Base-by-base conservation (phyloP, 2,113 vertebrate genomes). In the Pagrus major region DNA sequence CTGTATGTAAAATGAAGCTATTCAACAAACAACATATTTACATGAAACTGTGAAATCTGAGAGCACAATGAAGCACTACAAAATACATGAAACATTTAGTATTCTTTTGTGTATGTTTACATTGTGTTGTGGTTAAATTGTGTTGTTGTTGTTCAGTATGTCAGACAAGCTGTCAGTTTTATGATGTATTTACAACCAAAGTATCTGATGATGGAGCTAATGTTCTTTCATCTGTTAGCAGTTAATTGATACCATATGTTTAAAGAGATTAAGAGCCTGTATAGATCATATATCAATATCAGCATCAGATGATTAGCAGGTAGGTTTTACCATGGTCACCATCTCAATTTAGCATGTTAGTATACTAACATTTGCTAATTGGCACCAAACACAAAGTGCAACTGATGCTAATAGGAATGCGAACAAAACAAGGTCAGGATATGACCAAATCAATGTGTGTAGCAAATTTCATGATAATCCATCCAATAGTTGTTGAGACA, bases 111-210 rank as follows among this genome's bases (percentile, higher is more conserved):
- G 42, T 10, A 16, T 64, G 27, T 41, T 27, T 60, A 14, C 12
- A n/a, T 35, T 33, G 47, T 25, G 5, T 42, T 58, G 44, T 18
- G 42, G 31, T 84, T 25, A 47, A 70, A 39, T 31, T 52, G 29
- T 47, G 64, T 33, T 61, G 15, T 42, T 59, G 47, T 25, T 9
- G 3, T 47, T 74, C 0, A 20, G 44, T 81, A 41, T 63, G 20
- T n/a, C 49, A 69, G 27, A 69, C 47, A 66, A 61, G 46, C 52
- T 79, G 73, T n/a, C 37, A 12, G 58, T 52, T 79, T 54, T 78
- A 23, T 73, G 60, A 10, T 60, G 8, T 35, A 21, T 55, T 83
- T 55, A 39, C 21, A 68, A 58, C 20, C 10, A 23, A 68, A 47
- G 8, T 18, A 76, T 31, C 37, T 59, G 10, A 18, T 47, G 4